Percentiles rank a stretch among this genome's conserved stretches.
Evolutionary conservation across 1,140 invertebrate genomes (phyloP).

Genomic region (Drosophila lowei): DNA sequence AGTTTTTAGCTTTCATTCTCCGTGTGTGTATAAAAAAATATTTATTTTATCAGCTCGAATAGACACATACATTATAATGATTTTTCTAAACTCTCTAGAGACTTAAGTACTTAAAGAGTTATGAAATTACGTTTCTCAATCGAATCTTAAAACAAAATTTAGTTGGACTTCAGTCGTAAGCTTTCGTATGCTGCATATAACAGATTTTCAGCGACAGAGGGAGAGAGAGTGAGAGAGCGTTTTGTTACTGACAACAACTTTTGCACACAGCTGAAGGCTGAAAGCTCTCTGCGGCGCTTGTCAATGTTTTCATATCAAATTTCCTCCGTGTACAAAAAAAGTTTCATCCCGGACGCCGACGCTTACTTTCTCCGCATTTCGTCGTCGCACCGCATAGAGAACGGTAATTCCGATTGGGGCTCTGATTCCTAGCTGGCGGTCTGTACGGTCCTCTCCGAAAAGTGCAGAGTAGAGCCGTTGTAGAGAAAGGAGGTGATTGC

Average conservation of each 20-base stretch:
- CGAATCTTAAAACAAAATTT: conserved; percentile 30
- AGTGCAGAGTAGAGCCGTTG: conserved; percentile 7
- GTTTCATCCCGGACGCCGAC: conserved; percentile 60
- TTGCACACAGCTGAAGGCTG: conserved; percentile 62
- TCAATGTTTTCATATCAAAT: conserved; percentile 66
- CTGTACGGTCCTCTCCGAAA: conserved; percentile 43
- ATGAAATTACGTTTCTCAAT: conserved; percentile 21
- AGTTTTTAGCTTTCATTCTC: too few relatives aligned
- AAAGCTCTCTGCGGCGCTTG: conserved; percentile 49
- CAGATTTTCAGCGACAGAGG: conserved; percentile 3
- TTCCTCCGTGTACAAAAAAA: conserved; percentile 8
- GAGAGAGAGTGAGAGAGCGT: conserved; percentile 32
- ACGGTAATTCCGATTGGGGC: conserved; percentile 30
- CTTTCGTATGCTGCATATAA: conserved; percentile 20
- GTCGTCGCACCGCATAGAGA: conserved; percentile 55
- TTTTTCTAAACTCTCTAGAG: conserved; percentile 9
- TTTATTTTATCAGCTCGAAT: too few relatives aligned
- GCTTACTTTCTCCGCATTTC: conserved; percentile 60
- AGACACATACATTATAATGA: not conserved
- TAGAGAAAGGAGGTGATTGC: conserved; percentile 1
- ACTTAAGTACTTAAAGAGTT: conserved; percentile 8
- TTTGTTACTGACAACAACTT: conserved; percentile 53
- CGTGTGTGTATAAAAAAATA: too few relatives aligned
- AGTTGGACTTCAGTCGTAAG: conserved; percentile 14
- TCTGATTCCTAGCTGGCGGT: conserved; percentile 16